These are phyloP conservation scores for Podargus strigoides DNA, from an alignment of 2,797 vertebrate genomes.

Conservation along the genomic window DNA sequence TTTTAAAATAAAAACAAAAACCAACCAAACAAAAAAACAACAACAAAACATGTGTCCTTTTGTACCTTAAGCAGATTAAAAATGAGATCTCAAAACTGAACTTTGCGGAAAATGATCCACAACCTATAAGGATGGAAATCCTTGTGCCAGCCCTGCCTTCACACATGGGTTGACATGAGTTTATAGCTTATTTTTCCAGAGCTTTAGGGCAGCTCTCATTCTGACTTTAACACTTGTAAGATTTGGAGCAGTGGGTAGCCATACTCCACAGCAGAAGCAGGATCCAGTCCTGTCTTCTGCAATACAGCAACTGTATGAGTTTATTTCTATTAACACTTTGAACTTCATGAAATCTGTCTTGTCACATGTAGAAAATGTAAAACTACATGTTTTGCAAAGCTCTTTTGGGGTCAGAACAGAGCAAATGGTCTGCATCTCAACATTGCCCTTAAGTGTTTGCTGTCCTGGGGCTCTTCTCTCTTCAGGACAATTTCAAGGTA, in stretches of 20 bases:
- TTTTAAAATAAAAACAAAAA: no score
- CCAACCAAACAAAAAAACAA: no score
- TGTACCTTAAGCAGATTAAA: background rate
- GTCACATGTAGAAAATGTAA: background rate
- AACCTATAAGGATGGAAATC: background rate
- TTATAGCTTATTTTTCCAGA: background rate
- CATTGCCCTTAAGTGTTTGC: background rate
- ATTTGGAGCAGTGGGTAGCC: background rate
- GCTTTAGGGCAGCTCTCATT: background rate
- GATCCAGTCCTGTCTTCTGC: background rate
- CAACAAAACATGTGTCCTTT: fast-evolving
- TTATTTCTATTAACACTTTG: background rate
- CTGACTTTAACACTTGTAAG: background rate
- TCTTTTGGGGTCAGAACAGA: background rate
- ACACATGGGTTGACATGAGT: background rate
- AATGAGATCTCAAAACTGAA: background rate
- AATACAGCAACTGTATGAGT: background rate
- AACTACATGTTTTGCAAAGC: background rate
- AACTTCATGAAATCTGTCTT: background rate
- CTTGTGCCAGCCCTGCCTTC: background rate
- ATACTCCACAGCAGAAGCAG: background rate
- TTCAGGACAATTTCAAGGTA: background rate
- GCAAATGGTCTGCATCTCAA: background rate
- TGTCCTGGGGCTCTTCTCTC: background rate
- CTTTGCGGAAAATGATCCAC: background rate